Conservation (phyloP, 2,888 invertebrate species). For the Lithophane socia region DNA sequence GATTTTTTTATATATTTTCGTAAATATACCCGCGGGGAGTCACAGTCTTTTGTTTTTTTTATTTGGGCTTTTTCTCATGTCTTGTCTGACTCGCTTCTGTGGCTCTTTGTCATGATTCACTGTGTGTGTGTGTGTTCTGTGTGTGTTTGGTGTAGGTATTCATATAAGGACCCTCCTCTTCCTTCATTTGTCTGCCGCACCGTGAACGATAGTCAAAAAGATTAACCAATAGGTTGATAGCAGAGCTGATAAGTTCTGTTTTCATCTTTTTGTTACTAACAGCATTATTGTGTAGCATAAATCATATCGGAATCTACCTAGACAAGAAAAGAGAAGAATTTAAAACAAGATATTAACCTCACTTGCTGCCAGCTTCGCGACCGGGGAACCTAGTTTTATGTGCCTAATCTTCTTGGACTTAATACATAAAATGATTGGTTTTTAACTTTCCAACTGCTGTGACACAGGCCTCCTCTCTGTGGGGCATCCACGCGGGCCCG, state of each 20-base stretch:
- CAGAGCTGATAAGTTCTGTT: no score
- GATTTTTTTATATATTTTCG: background rate
- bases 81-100: background rate
- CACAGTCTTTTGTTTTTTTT: no score
- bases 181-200: background rate
- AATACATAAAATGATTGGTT: background rate
- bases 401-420: background rate
- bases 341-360: no score
- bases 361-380: background rate
- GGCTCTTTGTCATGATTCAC: background rate
- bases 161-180: background rate
- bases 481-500: background rate
- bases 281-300: conserved; percentile 1
- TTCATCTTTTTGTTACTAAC: background rate
- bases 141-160: no score
- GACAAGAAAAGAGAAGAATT: background rate
- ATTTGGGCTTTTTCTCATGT: background rate
- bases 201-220: background rate
- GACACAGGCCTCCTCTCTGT: background rate
- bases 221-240: no score
- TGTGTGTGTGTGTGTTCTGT: no score
- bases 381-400: background rate
- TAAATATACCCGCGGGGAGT: background rate
- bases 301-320: background rate
- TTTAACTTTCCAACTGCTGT: background rate